Percentiles rank a stretch among this genome's conserved stretches.
phyloP scores from a whole-genome alignment of 2,888 invertebrate species.

The Bugula neritina region DNA sequence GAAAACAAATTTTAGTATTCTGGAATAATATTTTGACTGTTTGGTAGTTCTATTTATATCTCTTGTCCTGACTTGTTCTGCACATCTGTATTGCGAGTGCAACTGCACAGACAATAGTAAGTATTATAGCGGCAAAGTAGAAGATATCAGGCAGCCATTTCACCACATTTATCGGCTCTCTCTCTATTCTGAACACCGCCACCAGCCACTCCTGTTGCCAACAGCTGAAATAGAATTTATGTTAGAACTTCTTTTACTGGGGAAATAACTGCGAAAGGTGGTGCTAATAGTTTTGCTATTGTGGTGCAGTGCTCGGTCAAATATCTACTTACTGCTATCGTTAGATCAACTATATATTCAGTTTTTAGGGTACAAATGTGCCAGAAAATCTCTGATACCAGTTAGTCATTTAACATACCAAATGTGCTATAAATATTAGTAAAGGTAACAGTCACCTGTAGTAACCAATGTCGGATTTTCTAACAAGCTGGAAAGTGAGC shows the following conservation, averaged over 20 bases:
- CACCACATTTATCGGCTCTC: neutral
- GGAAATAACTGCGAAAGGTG: no score
- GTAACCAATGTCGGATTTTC: neutral
- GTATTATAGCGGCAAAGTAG: neutral
- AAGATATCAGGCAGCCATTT: neutral
- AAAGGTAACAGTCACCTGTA: conserved; percentile 9
- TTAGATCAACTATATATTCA: no score
- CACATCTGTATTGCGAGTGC: neutral
- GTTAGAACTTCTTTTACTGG: no score
- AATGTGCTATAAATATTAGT: no score
- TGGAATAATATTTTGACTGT: no score
- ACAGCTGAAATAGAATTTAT: conserved; percentile 9
- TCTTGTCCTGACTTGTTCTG: conserved; percentile 1
- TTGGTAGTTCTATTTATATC: conserved; percentile 1
- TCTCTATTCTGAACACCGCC: conserved; percentile 4
- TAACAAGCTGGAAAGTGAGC: neutral
- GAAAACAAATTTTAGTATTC: no score
- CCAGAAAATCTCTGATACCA: no score
- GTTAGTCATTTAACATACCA: no score
- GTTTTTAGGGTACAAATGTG: no score
- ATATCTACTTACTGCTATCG: no score
- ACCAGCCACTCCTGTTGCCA: conserved; percentile 17
- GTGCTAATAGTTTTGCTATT: no score
- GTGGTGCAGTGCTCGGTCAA: no score
- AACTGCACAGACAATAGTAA: neutral